Conservation (phyloP, 2,888 invertebrate species). For the Epinotia brunnichana region DNA sequence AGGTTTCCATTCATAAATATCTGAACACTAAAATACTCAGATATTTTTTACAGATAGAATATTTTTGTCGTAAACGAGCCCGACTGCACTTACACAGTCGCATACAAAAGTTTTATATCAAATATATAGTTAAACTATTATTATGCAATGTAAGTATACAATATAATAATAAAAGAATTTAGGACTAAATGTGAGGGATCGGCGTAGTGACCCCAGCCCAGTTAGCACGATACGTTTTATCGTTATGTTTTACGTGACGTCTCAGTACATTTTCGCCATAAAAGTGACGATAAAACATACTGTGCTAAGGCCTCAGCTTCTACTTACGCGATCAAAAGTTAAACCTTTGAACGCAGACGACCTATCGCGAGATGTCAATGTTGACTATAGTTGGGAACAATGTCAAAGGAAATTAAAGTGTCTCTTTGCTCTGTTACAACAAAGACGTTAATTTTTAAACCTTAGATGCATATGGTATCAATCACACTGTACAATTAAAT, state of each 20-base stretch:
- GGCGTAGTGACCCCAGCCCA: neutral
- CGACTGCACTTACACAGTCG: neutral
- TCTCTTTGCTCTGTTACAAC: no score
- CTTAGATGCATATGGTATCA: no score
- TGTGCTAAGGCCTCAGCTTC: no score
- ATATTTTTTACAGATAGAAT: no score
- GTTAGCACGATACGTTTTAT: no score
- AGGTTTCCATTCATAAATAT: neutral
- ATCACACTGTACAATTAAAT: no score
- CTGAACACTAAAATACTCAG: neutral
- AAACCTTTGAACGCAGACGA: neutral
- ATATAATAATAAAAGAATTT: neutral
- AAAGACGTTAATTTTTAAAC: no score
- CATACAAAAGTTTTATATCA: slow-evolving; percentile 29
- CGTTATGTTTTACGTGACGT: no score
- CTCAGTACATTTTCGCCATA: no score
- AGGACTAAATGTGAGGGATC: neutral
- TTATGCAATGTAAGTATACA: slow-evolving; percentile 10
- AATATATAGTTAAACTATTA: slow-evolving; percentile 35
- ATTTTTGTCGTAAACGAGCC: neutral
- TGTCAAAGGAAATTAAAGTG: no score
- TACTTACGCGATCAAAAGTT: neutral
- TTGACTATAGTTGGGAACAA: no score
- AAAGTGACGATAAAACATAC: no score
- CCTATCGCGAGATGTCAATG: neutral